Base-by-base conservation (phyloP, 2,797 vertebrate genomes). In the Sylvilagus floridanus region DNA sequence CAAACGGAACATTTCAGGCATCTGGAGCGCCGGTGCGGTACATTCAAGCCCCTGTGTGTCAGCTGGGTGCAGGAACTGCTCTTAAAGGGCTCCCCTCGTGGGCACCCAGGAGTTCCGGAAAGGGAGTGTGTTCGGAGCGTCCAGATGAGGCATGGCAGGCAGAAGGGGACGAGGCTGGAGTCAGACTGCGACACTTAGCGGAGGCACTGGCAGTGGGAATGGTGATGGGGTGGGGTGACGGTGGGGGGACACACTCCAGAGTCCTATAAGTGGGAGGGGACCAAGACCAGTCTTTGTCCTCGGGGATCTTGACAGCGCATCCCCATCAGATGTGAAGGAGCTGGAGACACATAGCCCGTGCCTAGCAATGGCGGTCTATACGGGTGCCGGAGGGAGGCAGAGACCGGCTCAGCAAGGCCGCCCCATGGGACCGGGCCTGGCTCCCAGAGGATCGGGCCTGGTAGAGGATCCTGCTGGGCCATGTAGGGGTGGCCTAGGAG, bases 121-220 rank as follows among this genome's bases (percentile, higher is more conserved):
- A 76, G 72, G 68, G 81, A 76, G 73, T 52, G 26, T 73, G 78
- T 86, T 78, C 52, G 1, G 42, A 78, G 77, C 50, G 9, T 42
- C 30, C 9, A 30, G 2, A 3, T 3, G 7, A 54, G 68, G 16
- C 14, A 4, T 1, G 47, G 13, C 60, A 0, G 0, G 5, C 0
- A 11, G 42, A 32, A 65, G 57, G 30, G n/a, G 62, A 11, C 17
- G 30, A 66, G 47, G 62, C 69, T 52, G 60, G 50, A 37, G 84
- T 42, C 32, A 37, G 50, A 63, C 42, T 42, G 19, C 10, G 35
- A 79, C 60, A 28, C 77, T 91, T 50, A 24, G 11, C 52, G 3
- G 2, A 87, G 47, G 7, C 24, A 22, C 63, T 21, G 47, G n/a
- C 35, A 1, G n/a, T n/a, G 7, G 52, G 28, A 65, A 60, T 9